Base-by-base conservation (phyloP, 2,797 vertebrate genomes). In the Falco concolor region DNA sequence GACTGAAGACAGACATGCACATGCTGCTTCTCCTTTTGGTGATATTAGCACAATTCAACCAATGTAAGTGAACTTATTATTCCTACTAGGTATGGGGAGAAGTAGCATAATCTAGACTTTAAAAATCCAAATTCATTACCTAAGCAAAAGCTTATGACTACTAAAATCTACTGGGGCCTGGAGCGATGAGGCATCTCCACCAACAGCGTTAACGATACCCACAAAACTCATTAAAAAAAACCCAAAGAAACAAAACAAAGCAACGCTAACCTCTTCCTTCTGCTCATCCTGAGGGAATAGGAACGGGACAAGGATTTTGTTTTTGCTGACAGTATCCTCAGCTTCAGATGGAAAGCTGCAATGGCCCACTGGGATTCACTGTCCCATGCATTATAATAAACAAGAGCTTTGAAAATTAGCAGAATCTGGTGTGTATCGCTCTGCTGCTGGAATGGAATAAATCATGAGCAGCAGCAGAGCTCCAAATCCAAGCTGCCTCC, bases 321-420 rank as follows among this genome's bases (percentile, higher is more conserved):
- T 84, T 95, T 86, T 82, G 74, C 91, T 95, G 93, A 97, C 94
- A 85, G 49, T 40, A 76, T 91, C 95, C 93, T 96, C 93, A 95
- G 87, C 87, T 82, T 77, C 73, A 94, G 91, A 45, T 63, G 28
- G 87, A 89, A 88, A 93, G 77, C 88, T 87, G 75, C 90, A 79
- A 11, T 0, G 44, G 94, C 90, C 87, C 94, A 22, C 30, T 77
- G 83, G 95, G 94, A 95, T 89, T 94, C 74, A 3, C 85, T 94
- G 90, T 9, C 89, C 40, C 1, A 13, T 32, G 79, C 4, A 5
- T 47, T 90, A 89, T 77, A 96, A 89, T 79, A 96, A 96, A 96
- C 94, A 95, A 91, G 95, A 89, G 77, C 90, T 90, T 70, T 91
- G 96, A 95, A 84, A 95, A 79, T 45, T 67, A 95, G 87, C 95